Evolutionary conservation across 1,140 invertebrate genomes (phyloP), one percentile per base, ranked within the genome.

Genomic region (Sipha flava): DNA sequence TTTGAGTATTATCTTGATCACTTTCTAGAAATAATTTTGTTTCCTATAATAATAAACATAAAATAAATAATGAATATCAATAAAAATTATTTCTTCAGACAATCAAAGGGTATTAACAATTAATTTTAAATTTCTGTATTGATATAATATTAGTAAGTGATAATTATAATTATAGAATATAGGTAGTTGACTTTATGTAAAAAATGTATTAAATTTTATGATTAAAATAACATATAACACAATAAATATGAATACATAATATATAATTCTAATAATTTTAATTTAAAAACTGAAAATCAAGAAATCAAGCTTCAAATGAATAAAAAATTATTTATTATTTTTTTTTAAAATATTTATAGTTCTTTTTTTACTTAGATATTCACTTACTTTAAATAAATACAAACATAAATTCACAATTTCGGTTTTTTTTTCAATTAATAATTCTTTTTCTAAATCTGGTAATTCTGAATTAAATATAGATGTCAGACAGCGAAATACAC

Each of bases 401-500:
- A 77, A 77, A 77, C 73, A 77, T 40, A 77, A 57, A 77, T 77
- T 77, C 5, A 77, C 16, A 23, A 77, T 77, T 34, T 77, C 52
- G 1, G 31, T 57, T 43, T 6, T 77, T 29, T 40, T 54, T 59
- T 57, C 52, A 40, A 57, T 29, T 29, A 77, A 29, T 18, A 57
- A 59, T 26, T 59, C 73, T 77, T 40, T 59, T 77, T 77, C 73
- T n/a, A 40, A 23, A 12, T 77, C 52, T 26, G 73, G 73, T 4
- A 77, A 31, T 26, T 77, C 52, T 23, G 49, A 57, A 59, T 77
- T 77, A 5, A 77, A 77, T 23, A 77, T 26, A 29, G 73, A 77
- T 7, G 73, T 43, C 6, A 77, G 3, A 57, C 73, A 77, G 4
- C 73, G 52, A 26, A 77, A 54, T 1, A 77, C 73, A 40, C 73